Base-by-base conservation (phyloP, 2,797 vertebrate species). In the Epinephelus coioides region DNA sequence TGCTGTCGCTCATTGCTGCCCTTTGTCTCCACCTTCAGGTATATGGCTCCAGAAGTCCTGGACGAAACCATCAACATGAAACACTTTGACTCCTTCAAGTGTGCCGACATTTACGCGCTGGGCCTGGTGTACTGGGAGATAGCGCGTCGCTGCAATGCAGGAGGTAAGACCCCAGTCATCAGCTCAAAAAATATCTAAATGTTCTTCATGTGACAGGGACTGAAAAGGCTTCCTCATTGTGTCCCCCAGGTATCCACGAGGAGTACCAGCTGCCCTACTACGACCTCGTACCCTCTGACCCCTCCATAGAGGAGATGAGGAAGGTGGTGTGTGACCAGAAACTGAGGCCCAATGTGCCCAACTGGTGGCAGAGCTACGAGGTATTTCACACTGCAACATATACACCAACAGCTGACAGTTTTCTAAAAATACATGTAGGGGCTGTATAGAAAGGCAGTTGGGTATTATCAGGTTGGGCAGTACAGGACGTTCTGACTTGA, bases 61-160 rank as follows among this genome's bases (percentile, higher is more conserved):
- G 98, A 99, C n/a, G 98, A 99, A 93, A 99, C 96, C 55, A 99
- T 99, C 91, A 99, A 99, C 92, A 99, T 98, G 97, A 99, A 98
- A 88, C 98, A 99, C 94, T 99, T 99, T 73, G 98, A 99, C 83
- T 99, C 98, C 2, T 99, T 99, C 87, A 99, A 99, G 85, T 99
- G 98, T 86, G 98, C 98, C 0, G 98, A 99, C 87, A 99, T 99
- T 86, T 99, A 99, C 0, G 97, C 98, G 25, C 91, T 99, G 73
- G 98, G 98, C 44, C 95, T 99, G 73, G 98, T 99, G 5, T 99
- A 99, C 82, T 99, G 98, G 98, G 98, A 99, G 95, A 96, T 99
- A 4, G 97, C 98, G 0, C 96, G 98, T 4, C 96, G 98, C 74
- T 98, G 98, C 94, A 98, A 97, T 0, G 92, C 97, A 18, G 98